Percentiles rank a stretch among this genome's conserved stretches.
phyloP scores from a whole-genome alignment of 2,888 invertebrate genomes.

The Biston betularia region DNA sequence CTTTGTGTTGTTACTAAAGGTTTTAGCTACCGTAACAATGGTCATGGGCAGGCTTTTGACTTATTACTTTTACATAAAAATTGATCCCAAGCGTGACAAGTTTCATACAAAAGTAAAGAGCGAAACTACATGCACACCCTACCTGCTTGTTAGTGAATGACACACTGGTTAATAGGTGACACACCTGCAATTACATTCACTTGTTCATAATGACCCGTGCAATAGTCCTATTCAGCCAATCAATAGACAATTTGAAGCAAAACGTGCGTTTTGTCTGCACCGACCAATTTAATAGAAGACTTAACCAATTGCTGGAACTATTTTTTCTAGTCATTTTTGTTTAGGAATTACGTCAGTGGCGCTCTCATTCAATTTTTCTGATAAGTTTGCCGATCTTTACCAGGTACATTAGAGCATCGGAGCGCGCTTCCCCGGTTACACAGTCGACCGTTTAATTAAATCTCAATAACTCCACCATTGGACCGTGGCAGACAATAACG shows the following conservation, averaged over 20 bases:
- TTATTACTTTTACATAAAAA: too few species aligned
- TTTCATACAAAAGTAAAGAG: background rate
- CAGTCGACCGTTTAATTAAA: conserved; percentile 50
- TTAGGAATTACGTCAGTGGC: background rate
- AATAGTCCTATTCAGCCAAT: conserved; percentile 43
- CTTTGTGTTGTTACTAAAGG: too few species aligned
- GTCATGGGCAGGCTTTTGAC: too few species aligned
- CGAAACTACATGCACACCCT: background rate
- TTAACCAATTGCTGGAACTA: background rate
- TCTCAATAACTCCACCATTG: conserved; percentile 47
- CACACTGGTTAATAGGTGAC: conserved; percentile 23
- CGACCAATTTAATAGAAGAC: background rate
- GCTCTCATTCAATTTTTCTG: background rate
- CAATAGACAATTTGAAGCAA: conserved; percentile 48
- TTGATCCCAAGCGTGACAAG: too few species aligned
- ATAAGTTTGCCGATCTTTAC: background rate
- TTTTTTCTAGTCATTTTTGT: background rate
- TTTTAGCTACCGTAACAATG: too few species aligned
- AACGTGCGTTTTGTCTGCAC: conserved; percentile 43
- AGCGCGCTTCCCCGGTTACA: conserved; percentile 58
- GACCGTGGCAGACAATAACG: conserved; percentile 46
- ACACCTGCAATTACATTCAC: conserved; percentile 29
- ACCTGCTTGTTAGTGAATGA: background rate
- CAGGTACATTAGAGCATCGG: conserved; percentile 42
- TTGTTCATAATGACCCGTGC: conserved; percentile 47